Evolutionary conservation across 2,888 invertebrate genomes (phyloP).

Genomic region (Scaptomyza cyrtandrae): DNA sequence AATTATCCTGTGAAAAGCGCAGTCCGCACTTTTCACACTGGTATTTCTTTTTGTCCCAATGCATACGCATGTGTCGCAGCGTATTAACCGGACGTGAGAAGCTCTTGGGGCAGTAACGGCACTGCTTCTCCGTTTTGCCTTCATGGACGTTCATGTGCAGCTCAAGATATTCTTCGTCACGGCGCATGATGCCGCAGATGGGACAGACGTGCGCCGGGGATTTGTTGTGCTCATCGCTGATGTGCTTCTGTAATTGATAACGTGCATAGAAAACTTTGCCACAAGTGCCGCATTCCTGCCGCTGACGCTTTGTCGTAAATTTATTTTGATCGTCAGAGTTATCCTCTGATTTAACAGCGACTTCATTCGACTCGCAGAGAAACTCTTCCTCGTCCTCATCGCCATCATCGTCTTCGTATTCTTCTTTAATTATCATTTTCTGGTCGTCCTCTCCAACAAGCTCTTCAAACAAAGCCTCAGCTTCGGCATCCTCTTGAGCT

Average conservation of each 20-base stretch:
- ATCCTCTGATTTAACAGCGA: conserved; percentile 24
- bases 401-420: conserved; percentile 49
- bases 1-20: conserved; percentile 81
- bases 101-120: conserved; percentile 81
- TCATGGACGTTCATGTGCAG: conserved; percentile 83
- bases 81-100: conserved; percentile 82
- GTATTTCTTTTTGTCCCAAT: conserved; percentile 83
- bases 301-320: conserved; percentile 52
- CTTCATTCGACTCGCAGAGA: conserved; percentile 29
- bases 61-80: conserved; percentile 82
- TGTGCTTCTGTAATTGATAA: conserved; percentile 75
- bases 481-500: conserved; percentile 61
- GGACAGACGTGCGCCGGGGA: conserved; percentile 67
- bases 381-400: conserved; percentile 45
- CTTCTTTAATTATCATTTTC: conserved; percentile 53
- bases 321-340: conserved; percentile 39
- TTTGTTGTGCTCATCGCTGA: conserved; percentile 70
- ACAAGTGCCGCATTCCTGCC: conserved; percentile 65
- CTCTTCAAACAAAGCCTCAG: conserved; percentile 67
- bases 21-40: conserved; percentile 83
- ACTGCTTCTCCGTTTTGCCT: conserved; percentile 83
- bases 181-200: conserved; percentile 77
- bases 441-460: conserved; percentile 61
- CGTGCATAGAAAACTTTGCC: conserved; percentile 69
- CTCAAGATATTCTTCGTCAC: conserved; percentile 82